Conservation (phyloP, 2,797 vertebrate genomes). For the Melanogrammus aeglefinus region DNA sequence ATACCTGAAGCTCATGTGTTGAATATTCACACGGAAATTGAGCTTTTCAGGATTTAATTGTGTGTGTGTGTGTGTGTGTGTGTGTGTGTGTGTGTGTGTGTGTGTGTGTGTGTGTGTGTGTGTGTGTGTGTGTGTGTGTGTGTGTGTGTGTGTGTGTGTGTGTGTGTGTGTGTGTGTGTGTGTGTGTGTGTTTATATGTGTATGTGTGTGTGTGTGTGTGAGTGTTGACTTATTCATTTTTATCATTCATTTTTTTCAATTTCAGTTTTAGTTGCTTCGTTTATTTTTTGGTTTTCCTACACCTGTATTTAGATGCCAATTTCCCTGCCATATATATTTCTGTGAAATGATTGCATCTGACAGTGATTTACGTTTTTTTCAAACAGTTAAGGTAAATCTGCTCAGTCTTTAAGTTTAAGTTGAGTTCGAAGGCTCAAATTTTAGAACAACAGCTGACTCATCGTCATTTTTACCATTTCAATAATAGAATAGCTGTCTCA, state of each 20-base stretch:
- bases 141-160: slow-evolving; percentile 19
- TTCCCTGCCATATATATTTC: background rate
- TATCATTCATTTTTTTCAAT: slow-evolving; percentile 51
- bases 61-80: slow-evolving; percentile 21
- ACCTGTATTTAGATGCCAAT: background rate
- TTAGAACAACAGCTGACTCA: background rate
- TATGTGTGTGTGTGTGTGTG: slow-evolving; percentile 8
- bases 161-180: slow-evolving; percentile 7
- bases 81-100: background rate
- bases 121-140: too few species aligned
- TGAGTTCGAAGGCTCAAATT: background rate
- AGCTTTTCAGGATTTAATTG: background rate
- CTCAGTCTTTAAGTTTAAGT: background rate
- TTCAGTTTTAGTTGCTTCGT: slow-evolving; percentile 26
- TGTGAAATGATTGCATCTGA: background rate
- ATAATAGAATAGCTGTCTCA: background rate
- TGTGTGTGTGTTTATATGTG: slow-evolving; percentile 20
- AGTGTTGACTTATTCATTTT: slow-evolving; percentile 51
- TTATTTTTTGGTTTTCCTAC: background rate
- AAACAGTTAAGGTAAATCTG: background rate
- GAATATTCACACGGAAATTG: slow-evolving; percentile 15
- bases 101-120: slow-evolving; percentile 15
- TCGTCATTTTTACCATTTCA: background rate
- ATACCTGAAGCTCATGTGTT: background rate
- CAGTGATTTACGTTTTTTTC: background rate